These are phyloP conservation scores for Lutraria lutraria DNA, from an alignment of 2,888 invertebrate genomes.

Conservation along the genomic window DNA sequence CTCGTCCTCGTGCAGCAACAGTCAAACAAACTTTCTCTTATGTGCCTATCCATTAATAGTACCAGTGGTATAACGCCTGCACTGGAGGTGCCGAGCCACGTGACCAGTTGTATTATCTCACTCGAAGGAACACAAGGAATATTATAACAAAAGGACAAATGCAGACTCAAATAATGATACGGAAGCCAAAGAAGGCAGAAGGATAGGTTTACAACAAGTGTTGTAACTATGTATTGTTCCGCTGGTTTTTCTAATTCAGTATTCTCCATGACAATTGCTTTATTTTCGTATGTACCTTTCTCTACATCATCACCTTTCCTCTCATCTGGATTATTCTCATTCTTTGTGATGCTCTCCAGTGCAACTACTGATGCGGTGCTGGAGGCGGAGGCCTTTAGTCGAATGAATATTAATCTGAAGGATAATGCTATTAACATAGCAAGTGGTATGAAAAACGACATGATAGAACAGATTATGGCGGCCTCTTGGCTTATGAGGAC, in stretches of 20 bases:
- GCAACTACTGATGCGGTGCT: background rate
- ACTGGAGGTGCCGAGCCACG: constrained; percentile 55
- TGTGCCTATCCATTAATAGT: constrained; percentile 40
- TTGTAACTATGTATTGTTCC: background rate
- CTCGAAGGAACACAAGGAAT: constrained; percentile 46
- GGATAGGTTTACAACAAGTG: constrained; percentile 45
- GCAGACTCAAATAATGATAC: constrained; percentile 51
- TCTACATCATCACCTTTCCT: background rate
- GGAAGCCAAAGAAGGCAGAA: constrained; percentile 61
- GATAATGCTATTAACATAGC: constrained; percentile 39
- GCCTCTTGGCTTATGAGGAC: constrained; percentile 43
- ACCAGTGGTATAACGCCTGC: constrained; percentile 55
- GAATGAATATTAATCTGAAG: constrained; percentile 30
- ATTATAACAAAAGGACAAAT: constrained; percentile 45
- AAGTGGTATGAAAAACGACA: constrained; percentile 61
- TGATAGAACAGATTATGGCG: constrained; percentile 43
- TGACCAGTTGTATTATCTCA: constrained; percentile 50
- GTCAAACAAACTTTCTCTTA: background rate
- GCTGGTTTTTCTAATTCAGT: background rate
- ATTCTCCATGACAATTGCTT: background rate
- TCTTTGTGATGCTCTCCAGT: background rate
- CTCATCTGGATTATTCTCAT: background rate
- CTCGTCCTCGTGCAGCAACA: background rate
- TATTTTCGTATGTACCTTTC: background rate
- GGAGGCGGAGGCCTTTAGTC: background rate